Base-by-base conservation (phyloP, 2,888 invertebrate genomes). In the Drosophila macrospina region DNA sequence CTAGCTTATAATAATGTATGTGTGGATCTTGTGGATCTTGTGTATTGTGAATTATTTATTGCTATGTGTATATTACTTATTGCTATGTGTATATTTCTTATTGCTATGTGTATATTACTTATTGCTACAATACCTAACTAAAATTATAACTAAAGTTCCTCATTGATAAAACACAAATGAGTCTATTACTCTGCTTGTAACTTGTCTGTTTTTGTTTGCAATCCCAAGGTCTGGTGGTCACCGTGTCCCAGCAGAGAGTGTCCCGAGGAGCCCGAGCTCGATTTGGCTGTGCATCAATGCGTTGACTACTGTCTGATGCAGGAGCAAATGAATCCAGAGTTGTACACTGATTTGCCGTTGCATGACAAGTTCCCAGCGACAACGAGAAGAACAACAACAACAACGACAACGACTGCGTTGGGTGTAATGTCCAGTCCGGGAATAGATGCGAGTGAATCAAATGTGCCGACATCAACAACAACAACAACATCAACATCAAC, bases 241-340 rank as follows among this genome's bases (percentile, higher is more conserved):
- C 96, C 96, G 0, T 96, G 96, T 86, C 95, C 96, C 0, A 96
- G 96, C 81, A 93, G 96, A 69, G 96, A 96, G 91, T 96, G 96
- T 89, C 96, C 96, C 0, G 95, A 95, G 80, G 95, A 95, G 73
- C 95, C 95, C 79, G 95, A 95, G 84, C 92, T 96, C 28, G 95
- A 96, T 89, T 94, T 96, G 86, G 95, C 95, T 13, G 93, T 96
- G 32, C 95, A 95, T 81, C 94, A 94, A 78, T 96, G 96, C 86
- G 93, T 95, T 8, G 95, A 96, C 91, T 95, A 96, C 91, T 96
- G 96, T 88, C 91, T 95, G 74, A 91, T 95, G 66, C 93, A 92
- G 66, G 89, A 89, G 63, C 91, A 92, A 68, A 89, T 90, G 74
- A 91, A 92, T 81, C 89, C 90, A 32, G 61, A 84, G 60, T 80